Percentiles rank a stretch among this genome's conserved stretches.
Conservation (phyloP, 2,113 vertebrate genomes). For the Spilogale gracilis region DNA sequence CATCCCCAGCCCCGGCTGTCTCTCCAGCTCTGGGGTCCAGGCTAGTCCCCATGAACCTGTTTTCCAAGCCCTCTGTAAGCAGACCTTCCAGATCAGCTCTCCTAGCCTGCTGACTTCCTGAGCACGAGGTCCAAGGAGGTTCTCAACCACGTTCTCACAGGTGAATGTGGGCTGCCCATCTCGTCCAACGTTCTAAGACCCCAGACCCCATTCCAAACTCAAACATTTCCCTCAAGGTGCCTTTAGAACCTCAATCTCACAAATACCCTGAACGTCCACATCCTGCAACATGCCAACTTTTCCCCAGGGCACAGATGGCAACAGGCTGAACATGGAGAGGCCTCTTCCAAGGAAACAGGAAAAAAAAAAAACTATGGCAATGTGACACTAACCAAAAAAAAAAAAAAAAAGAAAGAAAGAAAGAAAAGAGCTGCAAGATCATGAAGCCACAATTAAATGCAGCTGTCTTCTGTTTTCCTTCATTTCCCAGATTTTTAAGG, state of each 20-base stretch:
- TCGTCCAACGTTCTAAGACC: fast-evolving
- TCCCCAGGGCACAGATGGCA: background rate
- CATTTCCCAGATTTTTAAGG: background rate
- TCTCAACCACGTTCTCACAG: too few species aligned
- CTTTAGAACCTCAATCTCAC: background rate
- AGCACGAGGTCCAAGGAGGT: too few species aligned
- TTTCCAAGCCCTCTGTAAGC: background rate
- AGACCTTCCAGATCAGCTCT: background rate
- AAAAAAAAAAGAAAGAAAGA: too few species aligned
- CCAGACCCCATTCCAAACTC: too few species aligned
- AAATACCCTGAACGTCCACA: background rate
- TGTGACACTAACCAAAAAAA: background rate
- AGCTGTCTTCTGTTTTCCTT: background rate
- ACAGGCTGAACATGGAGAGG: background rate
- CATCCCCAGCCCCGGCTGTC: too few species aligned
- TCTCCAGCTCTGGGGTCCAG: background rate
- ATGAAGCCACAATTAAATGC: background rate
- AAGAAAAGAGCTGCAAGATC: background rate
- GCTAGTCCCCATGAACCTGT: too few species aligned
- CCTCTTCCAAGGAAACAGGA: background rate
- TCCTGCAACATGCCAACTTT: too few species aligned
- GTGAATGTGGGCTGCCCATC: background rate
- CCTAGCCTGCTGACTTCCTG: background rate
- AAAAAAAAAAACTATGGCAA: background rate
- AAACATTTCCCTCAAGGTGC: background rate